Percentiles rank a stretch among this genome's conserved stretches.
Conservation (phyloP, 1,140 invertebrate genomes). For the Trichonephila clavipes region DNA sequence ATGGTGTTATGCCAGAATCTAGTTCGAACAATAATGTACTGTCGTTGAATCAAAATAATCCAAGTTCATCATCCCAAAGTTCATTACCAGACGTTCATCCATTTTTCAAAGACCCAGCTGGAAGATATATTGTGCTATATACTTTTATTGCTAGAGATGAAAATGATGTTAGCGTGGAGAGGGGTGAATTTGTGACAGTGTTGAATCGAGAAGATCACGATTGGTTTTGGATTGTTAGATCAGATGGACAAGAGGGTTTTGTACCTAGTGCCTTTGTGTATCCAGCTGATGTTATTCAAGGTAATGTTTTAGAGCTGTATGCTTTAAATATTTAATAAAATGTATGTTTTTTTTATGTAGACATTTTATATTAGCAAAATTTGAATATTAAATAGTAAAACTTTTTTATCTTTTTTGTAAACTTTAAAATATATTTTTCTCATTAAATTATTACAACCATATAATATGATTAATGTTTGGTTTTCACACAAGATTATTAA, state of each 20-base stretch:
- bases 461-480: no score
- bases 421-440: no score
- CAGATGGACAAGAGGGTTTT: slow-evolving; percentile 96
- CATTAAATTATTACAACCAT: no score
- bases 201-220: slow-evolving; percentile 96
- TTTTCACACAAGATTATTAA: no score
- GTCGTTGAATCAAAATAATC: slow-evolving; percentile 64
- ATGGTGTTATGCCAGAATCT: slow-evolving; percentile 83
- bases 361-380: background rate
- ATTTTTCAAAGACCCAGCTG: slow-evolving; percentile 95
- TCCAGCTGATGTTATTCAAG: slow-evolving; percentile 90
- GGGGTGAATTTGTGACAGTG: slow-evolving; percentile 96
- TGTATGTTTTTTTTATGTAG: background rate
- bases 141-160: slow-evolving; percentile 95
- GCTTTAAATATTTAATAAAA: background rate
- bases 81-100: slow-evolving; percentile 86
- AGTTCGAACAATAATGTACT: slow-evolving; percentile 57
- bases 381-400: background rate
- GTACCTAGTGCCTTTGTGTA: slow-evolving; percentile 97
- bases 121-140: slow-evolving; percentile 96
- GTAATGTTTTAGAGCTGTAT: slow-evolving; percentile 80
- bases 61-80: slow-evolving; percentile 69
- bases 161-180: slow-evolving; percentile 95
- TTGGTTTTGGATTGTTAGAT: slow-evolving; percentile 96
- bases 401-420: background rate